Base-by-base conservation (phyloP, 2,888 invertebrate genomes). In the Hydrotaea cyrtoneurina region DNA sequence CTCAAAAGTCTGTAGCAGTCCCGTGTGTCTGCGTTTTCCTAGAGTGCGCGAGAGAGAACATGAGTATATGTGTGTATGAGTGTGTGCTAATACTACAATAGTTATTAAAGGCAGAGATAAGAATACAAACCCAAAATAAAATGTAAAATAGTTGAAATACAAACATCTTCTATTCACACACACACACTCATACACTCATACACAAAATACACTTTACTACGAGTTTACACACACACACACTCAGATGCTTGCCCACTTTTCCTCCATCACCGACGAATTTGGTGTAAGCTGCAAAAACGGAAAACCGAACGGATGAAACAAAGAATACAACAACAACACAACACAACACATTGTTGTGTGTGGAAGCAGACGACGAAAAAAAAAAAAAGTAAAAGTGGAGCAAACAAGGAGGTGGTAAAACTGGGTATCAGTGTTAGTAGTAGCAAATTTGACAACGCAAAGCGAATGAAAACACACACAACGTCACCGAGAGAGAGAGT, bases 381-480 rank as follows among this genome's bases (percentile, higher is more conserved):
- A 50, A 59, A 78, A 8, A 39, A 39, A 57, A 50, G 31, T 74
- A 69, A 79, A 81, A 81, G 76, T 82, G 81, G 80, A 77, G 81
- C 83, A 86, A 82, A 78, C 83, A 80, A 72, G 84, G 79, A 78
- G 79, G 75, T 82, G 77, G 77, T 53, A 80, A 62, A 74, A 81
- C 73, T 85, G 84, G 81, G 81, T 85, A 81, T 81, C 26, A 81
- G 76, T 81, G 81, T 85, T 85, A 82, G 81, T 79, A 85, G 81
- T 76, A 43, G 66, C 81, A 78, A 83, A 43, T 55, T 75, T 64
- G 59, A 84, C 75, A 81, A 73, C 55, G 62, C 31, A 80, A 81
- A 50, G 36, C 15, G 46, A 39, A 78, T 62, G 7, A 31, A 7
- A 31, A 31, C 31, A 31, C n/a, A n/a, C n/a, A 31, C 31, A 31